phyloP scores from a whole-genome alignment of 2,888 invertebrate genomes.

The Lasioglossum zephyrum region DNA sequence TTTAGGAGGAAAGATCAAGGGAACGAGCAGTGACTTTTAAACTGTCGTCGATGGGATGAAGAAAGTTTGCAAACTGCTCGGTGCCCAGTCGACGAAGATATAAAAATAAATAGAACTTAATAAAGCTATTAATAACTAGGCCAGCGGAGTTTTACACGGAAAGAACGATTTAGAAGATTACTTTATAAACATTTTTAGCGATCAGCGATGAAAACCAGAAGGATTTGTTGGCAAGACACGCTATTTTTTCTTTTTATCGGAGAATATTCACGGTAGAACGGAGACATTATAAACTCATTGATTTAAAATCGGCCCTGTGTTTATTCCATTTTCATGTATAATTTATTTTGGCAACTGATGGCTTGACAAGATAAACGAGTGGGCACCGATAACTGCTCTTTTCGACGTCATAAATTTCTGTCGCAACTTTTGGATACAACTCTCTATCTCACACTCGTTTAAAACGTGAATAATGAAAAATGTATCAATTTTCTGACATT shows the following conservation, averaged over 20 bases:
- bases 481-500: background rate
- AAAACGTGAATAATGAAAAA: background rate
- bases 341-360: conserved; percentile 28
- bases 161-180: background rate
- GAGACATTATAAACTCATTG: conserved; percentile 28
- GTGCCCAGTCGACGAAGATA: background rate
- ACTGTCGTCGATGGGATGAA: conserved; percentile 6
- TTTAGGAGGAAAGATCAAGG: conserved; percentile 5
- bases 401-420: background rate
- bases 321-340: conserved; percentile 12
- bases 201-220: background rate
- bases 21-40: conserved; percentile 21
- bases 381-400: conserved; percentile 8
- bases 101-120: conserved; percentile 8
- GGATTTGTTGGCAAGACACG: background rate
- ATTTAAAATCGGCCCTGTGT: conserved; percentile 1
- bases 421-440: background rate
- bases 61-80: background rate
- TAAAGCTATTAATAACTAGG: background rate
- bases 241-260: no score
- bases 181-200: background rate
- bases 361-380: conserved; percentile 18
- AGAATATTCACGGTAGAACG: conserved; percentile 7
- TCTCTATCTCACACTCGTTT: background rate
- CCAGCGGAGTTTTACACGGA: background rate